Conservation (phyloP, 2,113 vertebrate genomes). For the Toxotes jaculatrix region DNA sequence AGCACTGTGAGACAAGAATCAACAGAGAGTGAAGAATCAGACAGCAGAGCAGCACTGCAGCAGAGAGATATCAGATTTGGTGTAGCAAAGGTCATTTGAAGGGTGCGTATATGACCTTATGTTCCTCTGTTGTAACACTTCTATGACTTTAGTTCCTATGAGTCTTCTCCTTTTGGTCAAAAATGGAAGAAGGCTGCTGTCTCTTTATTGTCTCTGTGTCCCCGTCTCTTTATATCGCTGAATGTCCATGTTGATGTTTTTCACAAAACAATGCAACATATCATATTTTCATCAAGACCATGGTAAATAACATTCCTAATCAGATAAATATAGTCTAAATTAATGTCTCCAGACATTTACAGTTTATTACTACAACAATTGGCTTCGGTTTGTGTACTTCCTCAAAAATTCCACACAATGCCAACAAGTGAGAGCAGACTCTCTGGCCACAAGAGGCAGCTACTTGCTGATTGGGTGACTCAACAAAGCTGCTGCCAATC, state of each 20-base stretch:
- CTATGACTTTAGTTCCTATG: neutral
- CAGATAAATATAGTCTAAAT: neutral
- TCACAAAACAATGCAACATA: neutral
- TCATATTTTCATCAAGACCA: conserved; percentile 14
- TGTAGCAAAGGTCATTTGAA: conserved; percentile 24
- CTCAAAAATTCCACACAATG: neutral
- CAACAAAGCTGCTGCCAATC: neutral
- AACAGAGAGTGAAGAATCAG: conserved; percentile 22
- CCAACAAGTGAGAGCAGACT: neutral
- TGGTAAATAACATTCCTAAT: neutral
- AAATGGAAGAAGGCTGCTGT: neutral
- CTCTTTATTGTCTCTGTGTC: neutral
- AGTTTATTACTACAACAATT: neutral
- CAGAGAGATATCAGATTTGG: conserved; percentile 24
- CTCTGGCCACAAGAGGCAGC: neutral
- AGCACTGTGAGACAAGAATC: neutral
- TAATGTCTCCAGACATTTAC: neutral
- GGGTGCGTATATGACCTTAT: conserved; percentile 20
- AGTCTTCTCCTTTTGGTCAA: neutral
- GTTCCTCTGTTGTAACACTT: conserved; percentile 10
- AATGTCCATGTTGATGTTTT: neutral
- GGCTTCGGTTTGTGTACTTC: neutral
- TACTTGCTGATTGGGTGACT: neutral
- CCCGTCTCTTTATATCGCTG: neutral
- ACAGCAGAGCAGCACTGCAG: conserved; percentile 33